Percentiles rank a stretch among this genome's conserved stretches.
phyloP scores from a whole-genome alignment of 2,888 invertebrate genomes.

The Cyclophora albipunctata region DNA sequence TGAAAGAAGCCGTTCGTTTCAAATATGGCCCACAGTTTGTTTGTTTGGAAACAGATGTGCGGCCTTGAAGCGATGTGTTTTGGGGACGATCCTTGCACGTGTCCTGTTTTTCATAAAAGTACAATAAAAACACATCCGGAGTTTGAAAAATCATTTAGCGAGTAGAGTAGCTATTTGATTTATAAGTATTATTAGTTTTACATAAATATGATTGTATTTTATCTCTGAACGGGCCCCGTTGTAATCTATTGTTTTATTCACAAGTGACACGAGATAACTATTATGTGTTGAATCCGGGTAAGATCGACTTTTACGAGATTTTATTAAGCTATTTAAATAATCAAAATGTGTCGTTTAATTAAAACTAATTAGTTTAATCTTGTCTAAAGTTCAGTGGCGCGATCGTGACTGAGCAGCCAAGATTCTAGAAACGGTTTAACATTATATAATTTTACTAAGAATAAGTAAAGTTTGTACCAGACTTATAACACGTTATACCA shows the following conservation, averaged over 20 bases:
- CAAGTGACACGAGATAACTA: constrained; percentile 17
- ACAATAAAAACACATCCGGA: constrained; percentile 36
- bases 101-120: constrained; percentile 28
- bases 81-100: constrained; percentile 42
- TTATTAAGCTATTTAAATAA: no score
- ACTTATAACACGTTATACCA: no score
- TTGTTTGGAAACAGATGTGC: constrained; percentile 41
- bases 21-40: constrained; percentile 26
- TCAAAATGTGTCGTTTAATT: no score
- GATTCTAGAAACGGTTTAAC: no score
- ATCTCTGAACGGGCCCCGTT: neutral
- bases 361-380: no score
- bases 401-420: no score
- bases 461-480: no score
- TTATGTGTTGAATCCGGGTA: constrained; percentile 15
- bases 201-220: neutral
- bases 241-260: constrained; percentile 3
- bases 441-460: no score
- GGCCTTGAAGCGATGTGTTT: constrained; percentile 40
- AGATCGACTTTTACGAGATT: constrained; percentile 5
- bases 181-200: neutral
- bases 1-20: constrained; percentile 21
- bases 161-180: neutral
- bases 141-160: constrained; percentile 11
- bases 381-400: no score